Percentiles rank a stretch among this genome's conserved stretches.
These are phyloP conservation scores for Melolontha melolontha DNA, from an alignment of 2,888 invertebrate genomes.

Conservation along the genomic window DNA sequence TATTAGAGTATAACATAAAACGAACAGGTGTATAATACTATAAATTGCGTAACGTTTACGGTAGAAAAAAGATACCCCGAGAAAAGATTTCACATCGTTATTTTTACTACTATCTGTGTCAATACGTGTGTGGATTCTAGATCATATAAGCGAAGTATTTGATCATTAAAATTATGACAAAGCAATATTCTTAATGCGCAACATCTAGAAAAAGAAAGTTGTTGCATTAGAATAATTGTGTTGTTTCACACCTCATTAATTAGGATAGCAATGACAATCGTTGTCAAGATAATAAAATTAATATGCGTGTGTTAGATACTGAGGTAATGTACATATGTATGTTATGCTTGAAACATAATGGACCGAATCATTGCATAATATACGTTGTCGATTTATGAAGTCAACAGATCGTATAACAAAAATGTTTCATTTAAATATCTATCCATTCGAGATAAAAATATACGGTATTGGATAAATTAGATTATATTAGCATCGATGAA, in stretches of 20 bases:
- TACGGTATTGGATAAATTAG: conserved; percentile 25
- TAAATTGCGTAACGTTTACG: too few species aligned
- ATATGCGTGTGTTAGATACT: conserved; percentile 16
- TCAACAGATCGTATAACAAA: conserved; percentile 34
- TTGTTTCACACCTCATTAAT: conserved; percentile 36
- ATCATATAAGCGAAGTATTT: conserved; percentile 5
- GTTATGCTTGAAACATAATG: background rate
- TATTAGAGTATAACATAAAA: too few species aligned
- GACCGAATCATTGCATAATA: conserved; percentile 2
- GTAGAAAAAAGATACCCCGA: background rate
- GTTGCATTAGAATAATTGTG: conserved; percentile 13
- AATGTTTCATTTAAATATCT: conserved; percentile 29
- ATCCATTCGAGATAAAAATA: conserved; percentile 18
- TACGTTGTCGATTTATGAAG: conserved; percentile 26
- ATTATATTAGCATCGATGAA: conserved; percentile 25
- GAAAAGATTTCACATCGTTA: conserved; percentile 16
- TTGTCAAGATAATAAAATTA: conserved; percentile 34
- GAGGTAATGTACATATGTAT: background rate
- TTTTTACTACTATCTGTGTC: conserved; percentile 23
- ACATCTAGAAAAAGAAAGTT: conserved; percentile 19
- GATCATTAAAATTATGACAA: conserved; percentile 17
- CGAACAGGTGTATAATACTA: too few species aligned
- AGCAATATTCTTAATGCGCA: conserved; percentile 17
- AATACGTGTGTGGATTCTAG: conserved; percentile 8
- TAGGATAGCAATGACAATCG: conserved; percentile 30